Conservation (phyloP, 2,888 invertebrate genomes). For the Fragum sueziense region DNA sequence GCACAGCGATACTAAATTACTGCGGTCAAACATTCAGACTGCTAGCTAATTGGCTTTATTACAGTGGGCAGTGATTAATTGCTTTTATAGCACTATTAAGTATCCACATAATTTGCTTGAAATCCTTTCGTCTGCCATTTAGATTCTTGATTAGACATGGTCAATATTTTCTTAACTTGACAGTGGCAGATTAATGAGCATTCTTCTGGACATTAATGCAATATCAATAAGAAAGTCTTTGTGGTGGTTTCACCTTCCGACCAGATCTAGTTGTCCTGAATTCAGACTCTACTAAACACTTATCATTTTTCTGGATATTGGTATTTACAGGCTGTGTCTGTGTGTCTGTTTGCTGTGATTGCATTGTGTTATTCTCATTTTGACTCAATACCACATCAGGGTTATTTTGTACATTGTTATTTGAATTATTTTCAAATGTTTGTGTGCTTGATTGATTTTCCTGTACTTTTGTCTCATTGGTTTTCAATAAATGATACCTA, state of each 20-base stretch:
- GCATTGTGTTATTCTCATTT: neutral
- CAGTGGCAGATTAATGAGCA: too few relatives aligned
- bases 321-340: slow-evolving; percentile 5
- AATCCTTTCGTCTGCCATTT: neutral
- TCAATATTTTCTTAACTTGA: too few relatives aligned
- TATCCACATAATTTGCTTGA: neutral
- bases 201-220: too few relatives aligned
- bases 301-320: neutral
- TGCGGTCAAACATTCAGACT: neutral
- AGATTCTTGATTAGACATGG: too few relatives aligned
- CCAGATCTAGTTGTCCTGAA: slow-evolving; percentile 13
- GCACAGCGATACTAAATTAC: neutral
- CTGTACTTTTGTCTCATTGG: too few relatives aligned
- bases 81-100: neutral
- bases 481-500: neutral
- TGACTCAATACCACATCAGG: neutral
- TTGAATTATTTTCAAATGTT: neutral
- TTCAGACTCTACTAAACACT: neutral
- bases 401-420: too few relatives aligned
- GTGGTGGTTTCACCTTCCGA: slow-evolving; percentile 1
- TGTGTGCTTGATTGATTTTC: neutral
- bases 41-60: neutral
- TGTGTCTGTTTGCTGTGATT: neutral
- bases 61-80: neutral
- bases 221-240: neutral